These are phyloP conservation scores for Xiphophorus hellerii DNA, from an alignment of 2,113 vertebrate genomes.

Conservation along the genomic window DNA sequence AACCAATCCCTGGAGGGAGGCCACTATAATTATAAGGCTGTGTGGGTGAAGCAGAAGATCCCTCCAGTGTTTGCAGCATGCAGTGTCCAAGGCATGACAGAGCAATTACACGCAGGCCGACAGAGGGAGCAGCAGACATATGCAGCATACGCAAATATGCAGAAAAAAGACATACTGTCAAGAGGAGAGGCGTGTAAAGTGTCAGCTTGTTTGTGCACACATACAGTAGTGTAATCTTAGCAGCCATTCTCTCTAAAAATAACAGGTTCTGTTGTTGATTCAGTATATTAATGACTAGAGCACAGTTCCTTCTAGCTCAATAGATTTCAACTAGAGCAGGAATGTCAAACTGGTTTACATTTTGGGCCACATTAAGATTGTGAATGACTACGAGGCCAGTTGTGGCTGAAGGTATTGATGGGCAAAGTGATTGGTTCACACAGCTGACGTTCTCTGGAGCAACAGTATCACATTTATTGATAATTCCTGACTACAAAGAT, in stretches of 20 bases:
- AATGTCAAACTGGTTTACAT: too few relatives aligned
- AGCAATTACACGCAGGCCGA: conserved; percentile 12
- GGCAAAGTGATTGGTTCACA: too few relatives aligned
- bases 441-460: too few relatives aligned
- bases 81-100: conserved; percentile 20
- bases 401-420: too few relatives aligned
- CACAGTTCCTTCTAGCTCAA: not conserved
- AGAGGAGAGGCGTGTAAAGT: conserved; percentile 10
- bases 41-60: conserved; percentile 34
- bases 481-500: too few relatives aligned
- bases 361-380: too few relatives aligned
- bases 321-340: not conserved
- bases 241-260: not conserved
- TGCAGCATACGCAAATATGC: not conserved
- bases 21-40: conserved; percentile 50
- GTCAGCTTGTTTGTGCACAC: not conserved
- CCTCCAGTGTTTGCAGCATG: conserved; percentile 32
- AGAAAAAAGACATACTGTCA: conserved; percentile 2
- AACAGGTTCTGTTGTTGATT: not conserved
- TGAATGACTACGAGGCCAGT: too few relatives aligned
- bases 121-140: not conserved
- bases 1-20: conserved; percentile 18
- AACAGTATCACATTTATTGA: too few relatives aligned
- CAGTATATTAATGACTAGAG: not conserved
- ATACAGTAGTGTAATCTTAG: not conserved